Percentiles rank a stretch among this genome's conserved stretches.
phyloP scores from a whole-genome alignment of 2,113 vertebrate species.

The Atractosteus spatula region DNA sequence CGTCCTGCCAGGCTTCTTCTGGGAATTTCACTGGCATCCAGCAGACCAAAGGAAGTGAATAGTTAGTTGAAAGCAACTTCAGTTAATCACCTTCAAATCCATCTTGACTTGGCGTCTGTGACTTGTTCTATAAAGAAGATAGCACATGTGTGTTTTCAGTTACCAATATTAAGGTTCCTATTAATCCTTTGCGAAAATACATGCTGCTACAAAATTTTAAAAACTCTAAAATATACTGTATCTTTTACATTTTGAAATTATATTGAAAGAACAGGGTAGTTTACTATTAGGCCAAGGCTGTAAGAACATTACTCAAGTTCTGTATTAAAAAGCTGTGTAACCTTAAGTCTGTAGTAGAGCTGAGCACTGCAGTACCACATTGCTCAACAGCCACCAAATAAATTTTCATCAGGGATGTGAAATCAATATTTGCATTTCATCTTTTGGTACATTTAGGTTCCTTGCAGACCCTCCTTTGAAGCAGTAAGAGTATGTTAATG shows the following conservation, averaged over 20 bases:
- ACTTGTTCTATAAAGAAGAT: conserved; percentile 42
- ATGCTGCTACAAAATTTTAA: too few species aligned
- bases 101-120: conserved; percentile 19
- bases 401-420: conserved; percentile 64
- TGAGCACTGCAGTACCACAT: conserved; percentile 41
- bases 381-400: conserved; percentile 64
- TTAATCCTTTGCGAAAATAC: too few species aligned
- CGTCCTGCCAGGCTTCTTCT: conserved; percentile 53
- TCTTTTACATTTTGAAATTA: too few species aligned
- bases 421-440: conserved; percentile 65
- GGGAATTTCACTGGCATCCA: neutral
- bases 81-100: conserved; percentile 46
- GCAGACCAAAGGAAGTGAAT: conserved; percentile 22
- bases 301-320: too few species aligned
- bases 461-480: conserved; percentile 54
- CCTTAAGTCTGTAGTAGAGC: conserved; percentile 49
- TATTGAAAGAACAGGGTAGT: too few species aligned
- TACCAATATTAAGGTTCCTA: too few species aligned
- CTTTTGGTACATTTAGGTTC: conserved; percentile 56
- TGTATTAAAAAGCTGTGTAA: neutral
- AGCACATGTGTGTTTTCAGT: conserved; percentile 18
- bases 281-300: too few species aligned
- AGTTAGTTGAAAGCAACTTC: conserved; percentile 45
- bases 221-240: too few species aligned
- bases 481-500: conserved; percentile 75